These are phyloP conservation scores for Antennarius maculatus DNA, from an alignment of 2,797 vertebrate species.

Conservation along the genomic window DNA sequence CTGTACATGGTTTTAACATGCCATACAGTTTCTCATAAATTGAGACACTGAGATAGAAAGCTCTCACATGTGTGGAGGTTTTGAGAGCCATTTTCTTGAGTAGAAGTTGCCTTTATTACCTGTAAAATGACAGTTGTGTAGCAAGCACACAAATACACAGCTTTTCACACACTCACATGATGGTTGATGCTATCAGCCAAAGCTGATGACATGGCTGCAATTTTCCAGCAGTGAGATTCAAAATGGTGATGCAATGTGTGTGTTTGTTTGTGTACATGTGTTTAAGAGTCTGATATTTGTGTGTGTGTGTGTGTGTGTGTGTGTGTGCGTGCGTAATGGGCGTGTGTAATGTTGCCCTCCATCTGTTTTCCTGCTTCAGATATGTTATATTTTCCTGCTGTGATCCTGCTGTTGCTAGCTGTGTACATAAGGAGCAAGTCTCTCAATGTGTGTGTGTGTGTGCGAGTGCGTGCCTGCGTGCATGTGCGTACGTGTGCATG, in stretches of 20 bases:
- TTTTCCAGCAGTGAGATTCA: slow-evolving; percentile 23
- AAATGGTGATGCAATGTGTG: slow-evolving; percentile 12
- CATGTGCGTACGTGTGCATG: slow-evolving; percentile 28
- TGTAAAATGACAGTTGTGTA: slow-evolving; percentile 41
- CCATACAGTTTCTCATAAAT: slow-evolving; percentile 13
- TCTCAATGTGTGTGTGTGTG: slow-evolving; percentile 15
- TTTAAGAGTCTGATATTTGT: neutral
- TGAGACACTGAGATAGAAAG: slow-evolving; percentile 11
- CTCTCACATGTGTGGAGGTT: slow-evolving; percentile 41
- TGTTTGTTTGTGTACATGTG: slow-evolving; percentile 34
- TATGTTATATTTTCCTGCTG: slow-evolving; percentile 67
- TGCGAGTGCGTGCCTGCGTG: slow-evolving; percentile 20
- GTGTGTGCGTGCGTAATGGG: slow-evolving; percentile 13
- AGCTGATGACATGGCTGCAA: slow-evolving; percentile 20
- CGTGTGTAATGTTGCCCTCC: slow-evolving; percentile 56
- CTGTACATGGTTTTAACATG: slow-evolving; percentile 24
- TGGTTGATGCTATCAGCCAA: slow-evolving; percentile 18
- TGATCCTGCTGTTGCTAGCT: slow-evolving; percentile 71
- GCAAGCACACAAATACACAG: slow-evolving; percentile 24
- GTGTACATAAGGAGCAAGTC: slow-evolving; percentile 46
- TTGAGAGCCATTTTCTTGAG: slow-evolving; percentile 30
- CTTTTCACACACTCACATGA: slow-evolving; percentile 7
- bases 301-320: slow-evolving; percentile 9
- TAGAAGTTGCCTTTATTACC: slow-evolving; percentile 54
- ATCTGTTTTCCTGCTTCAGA: slow-evolving; percentile 74